A percentile compares a stretch with the other conserved stretches of the same genome.
phyloP scores from a whole-genome alignment of 2,113 vertebrate genomes.

The Oncorhynchus tshawytscha region DNA sequence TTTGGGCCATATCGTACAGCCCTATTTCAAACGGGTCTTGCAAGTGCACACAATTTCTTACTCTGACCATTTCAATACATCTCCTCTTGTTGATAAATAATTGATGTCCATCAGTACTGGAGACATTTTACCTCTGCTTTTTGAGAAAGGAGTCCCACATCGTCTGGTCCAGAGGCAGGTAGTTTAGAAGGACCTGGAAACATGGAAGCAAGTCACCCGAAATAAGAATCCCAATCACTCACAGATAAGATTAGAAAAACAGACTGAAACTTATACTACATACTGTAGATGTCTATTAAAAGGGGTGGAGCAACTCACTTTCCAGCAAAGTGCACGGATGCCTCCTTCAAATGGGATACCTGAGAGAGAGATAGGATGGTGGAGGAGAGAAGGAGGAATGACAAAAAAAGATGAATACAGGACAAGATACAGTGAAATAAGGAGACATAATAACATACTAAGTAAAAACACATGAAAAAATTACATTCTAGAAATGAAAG shows the following conservation, averaged over 20 bases:
- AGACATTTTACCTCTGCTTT: constrained; percentile 85
- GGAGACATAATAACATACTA: neutral
- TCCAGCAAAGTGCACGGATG: constrained; percentile 94
- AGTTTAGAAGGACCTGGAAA: constrained; percentile 91
- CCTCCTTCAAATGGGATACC: constrained; percentile 96
- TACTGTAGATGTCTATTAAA: neutral
- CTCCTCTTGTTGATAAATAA: too few relatives aligned
- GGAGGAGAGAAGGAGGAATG: too few relatives aligned
- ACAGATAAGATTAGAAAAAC: too few relatives aligned
- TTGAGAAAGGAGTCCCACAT: constrained; percentile 88
- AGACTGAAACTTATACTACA: too few relatives aligned
- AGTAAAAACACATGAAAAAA: neutral
- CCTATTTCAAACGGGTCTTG: too few relatives aligned
- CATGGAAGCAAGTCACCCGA: too few relatives aligned
- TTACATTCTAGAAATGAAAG: neutral
- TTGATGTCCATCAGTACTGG: too few relatives aligned
- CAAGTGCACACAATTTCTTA: too few relatives aligned
- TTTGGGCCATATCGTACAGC: too few relatives aligned
- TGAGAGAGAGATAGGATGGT: constrained; percentile 45
- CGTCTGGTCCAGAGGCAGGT: constrained; percentile 87
- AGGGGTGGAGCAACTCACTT: constrained; percentile 77
- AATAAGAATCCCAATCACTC: too few relatives aligned
- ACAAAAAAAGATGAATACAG: neutral
- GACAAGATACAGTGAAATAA: neutral
- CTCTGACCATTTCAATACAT: too few relatives aligned